Base-by-base conservation (phyloP, 1,140 invertebrate species). In the Rhagoletis pomonella region DNA sequence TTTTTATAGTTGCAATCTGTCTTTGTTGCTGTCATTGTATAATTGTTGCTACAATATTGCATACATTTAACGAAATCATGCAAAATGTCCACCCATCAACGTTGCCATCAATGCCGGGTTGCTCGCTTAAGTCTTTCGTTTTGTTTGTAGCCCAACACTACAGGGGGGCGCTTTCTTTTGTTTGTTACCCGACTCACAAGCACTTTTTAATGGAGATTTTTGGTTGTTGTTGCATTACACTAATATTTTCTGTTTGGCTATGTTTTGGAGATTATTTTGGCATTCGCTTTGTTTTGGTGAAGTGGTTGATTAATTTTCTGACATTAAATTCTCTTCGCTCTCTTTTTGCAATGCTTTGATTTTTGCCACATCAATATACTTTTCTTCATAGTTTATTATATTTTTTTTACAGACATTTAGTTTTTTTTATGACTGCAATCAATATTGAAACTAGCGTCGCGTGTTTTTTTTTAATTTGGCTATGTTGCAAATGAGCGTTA, bases 121-220 rank as follows among this genome's bases (percentile, higher is more conserved):
- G 67, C 67, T 73, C 67, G 67, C 67, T 73, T 73, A 73, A 73
- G 67, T 73, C 67, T 73, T 73, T 73, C 17, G 42, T 44, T 73
- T 73, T 17, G 1, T 4, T 47, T 67, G 19, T 64, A 0, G n/a
- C 60, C 29, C n/a, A 64, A 29, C 50, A 2, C 3, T 55, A 55
- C 50, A 10, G 50, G 10, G 50, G 0, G 50, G 50, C 10, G 50
- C 1, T 55, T 55, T 55, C 50, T 55, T 55, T 55, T 55, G 64
- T 3, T 19, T 42, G 10, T 39, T 67, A 10, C 7, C 19, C 0
- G 29, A 29, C 19, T 67, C 29, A 29, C 29, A 67, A 10, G 39
- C 29, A 4, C 6, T 7, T 67, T 67, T 67, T 7, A 10, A 4
- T 67, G 19, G 19, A 10, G 19, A 10, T 67, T 19, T 67, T 67